Conservation (phyloP, 2,113 vertebrate genomes). For the Apteryx mantelli region DNA sequence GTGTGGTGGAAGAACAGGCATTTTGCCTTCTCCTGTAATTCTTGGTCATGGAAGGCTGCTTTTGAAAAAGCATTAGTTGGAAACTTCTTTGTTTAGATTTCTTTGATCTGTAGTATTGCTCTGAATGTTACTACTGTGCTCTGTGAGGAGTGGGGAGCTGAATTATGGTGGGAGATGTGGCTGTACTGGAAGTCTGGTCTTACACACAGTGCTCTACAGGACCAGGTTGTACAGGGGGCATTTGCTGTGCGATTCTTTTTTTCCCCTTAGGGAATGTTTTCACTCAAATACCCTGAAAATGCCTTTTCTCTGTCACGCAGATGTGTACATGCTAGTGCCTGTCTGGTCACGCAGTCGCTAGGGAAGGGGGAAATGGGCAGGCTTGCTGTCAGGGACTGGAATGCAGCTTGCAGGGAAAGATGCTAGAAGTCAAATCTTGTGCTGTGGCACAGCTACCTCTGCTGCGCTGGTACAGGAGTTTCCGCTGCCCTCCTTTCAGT, state of each 20-base stretch:
- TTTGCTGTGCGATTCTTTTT: not conserved
- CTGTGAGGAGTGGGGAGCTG: not conserved
- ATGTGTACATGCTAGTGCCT: not conserved
- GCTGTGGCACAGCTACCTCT: not conserved
- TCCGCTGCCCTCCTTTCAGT: not conserved
- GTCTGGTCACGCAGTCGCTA: not conserved
- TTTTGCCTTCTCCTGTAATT: not conserved
- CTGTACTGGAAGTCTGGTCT: not conserved
- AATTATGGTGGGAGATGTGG: accelerated
- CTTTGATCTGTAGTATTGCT: not conserved
- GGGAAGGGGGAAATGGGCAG: not conserved
- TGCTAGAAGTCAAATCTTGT: not conserved
- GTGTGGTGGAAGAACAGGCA: not conserved
- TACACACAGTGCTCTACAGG: not conserved
- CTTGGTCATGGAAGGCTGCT: not conserved
- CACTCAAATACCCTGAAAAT: not conserved
- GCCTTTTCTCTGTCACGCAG: not conserved
- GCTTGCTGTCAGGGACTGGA: not conserved
- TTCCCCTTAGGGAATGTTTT: not conserved
- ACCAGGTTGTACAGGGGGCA: not conserved
- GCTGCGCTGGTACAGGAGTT: not conserved
- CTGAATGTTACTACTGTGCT: not conserved
- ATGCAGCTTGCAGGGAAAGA: not conserved
- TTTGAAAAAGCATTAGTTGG: not conserved
- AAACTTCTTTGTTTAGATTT: not conserved